phyloP scores from a whole-genome alignment of 2,113 vertebrate genomes.

The Psittacara wagleri region DNA sequence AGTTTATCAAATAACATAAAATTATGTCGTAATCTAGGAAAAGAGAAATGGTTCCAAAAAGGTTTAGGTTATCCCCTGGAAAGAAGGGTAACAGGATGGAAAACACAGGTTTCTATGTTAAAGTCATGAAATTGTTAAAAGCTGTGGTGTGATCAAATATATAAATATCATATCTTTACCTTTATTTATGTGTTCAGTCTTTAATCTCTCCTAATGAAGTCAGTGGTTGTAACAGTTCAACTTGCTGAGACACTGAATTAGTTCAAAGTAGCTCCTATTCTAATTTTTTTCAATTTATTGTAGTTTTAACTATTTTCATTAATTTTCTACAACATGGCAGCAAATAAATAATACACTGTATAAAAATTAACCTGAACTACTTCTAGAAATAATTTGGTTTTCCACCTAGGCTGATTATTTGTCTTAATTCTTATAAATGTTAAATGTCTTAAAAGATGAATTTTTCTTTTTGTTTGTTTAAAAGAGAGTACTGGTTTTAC shows the following conservation, averaged over 20 bases:
- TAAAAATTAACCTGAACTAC: not conserved
- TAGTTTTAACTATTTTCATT: not conserved
- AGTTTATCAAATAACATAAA: not conserved
- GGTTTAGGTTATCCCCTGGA: not conserved
- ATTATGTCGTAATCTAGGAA: not conserved
- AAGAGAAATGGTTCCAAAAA: not conserved
- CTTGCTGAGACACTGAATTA: not conserved
- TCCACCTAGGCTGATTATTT: not conserved
- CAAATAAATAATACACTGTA: not conserved
- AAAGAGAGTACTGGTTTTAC: not conserved
- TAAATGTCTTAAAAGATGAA: not conserved
- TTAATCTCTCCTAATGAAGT: slow-evolving; percentile 11
- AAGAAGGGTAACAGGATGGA: not conserved
- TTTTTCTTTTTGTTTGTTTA: not conserved
- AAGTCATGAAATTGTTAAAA: slow-evolving; percentile 27
- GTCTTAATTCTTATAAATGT: not conserved
- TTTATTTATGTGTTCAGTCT: not conserved
- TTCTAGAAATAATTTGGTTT: not conserved
- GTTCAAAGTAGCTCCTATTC: not conserved
- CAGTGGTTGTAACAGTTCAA: not conserved
- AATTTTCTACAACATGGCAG: not conserved
- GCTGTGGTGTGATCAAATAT: not conserved
- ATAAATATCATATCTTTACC: slow-evolving; percentile 16
- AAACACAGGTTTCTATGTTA: not conserved
- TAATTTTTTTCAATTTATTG: not conserved